phyloP scores from a whole-genome alignment of 2,113 vertebrate genomes.

The Gadus chalcogrammus region DNA sequence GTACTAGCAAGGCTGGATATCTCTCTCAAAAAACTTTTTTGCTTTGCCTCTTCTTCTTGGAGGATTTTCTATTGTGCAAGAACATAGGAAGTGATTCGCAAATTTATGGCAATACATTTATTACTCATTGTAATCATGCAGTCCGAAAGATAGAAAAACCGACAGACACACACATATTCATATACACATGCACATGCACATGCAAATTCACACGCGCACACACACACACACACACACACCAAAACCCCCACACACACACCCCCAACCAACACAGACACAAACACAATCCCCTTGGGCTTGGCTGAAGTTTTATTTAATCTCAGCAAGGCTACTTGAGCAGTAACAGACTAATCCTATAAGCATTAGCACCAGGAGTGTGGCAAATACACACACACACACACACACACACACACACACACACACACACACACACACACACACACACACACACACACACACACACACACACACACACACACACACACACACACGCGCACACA shows the following conservation, averaged over 20 bases:
- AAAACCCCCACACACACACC: slow-evolving; percentile 8
- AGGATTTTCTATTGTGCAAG: too few relatives aligned
- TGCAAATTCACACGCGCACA: not conserved
- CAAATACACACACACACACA: slow-evolving; percentile 19
- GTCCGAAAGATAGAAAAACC: too few relatives aligned
- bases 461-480: slow-evolving; percentile 1
- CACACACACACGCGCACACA: too few relatives aligned
- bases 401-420: too few relatives aligned
- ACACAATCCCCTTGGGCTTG: slow-evolving; percentile 48
- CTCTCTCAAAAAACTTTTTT: not conserved
- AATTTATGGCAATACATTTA: not conserved
- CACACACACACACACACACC: too few relatives aligned
- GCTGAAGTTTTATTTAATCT: slow-evolving; percentile 60
- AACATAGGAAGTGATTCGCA: too few relatives aligned
- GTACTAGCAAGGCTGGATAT: not conserved
- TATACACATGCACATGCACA: not conserved
- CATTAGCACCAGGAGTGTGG: slow-evolving; percentile 48
- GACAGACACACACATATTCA: too few relatives aligned
- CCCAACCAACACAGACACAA: slow-evolving; percentile 19
- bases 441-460: not conserved
- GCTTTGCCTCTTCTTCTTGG: too few relatives aligned
- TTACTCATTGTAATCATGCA: not conserved
- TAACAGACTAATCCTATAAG: slow-evolving; percentile 54
- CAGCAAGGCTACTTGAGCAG: slow-evolving; percentile 58
- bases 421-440: too few relatives aligned